Conservation (phyloP, 2,888 invertebrate species). For the Xanthia togata region DNA sequence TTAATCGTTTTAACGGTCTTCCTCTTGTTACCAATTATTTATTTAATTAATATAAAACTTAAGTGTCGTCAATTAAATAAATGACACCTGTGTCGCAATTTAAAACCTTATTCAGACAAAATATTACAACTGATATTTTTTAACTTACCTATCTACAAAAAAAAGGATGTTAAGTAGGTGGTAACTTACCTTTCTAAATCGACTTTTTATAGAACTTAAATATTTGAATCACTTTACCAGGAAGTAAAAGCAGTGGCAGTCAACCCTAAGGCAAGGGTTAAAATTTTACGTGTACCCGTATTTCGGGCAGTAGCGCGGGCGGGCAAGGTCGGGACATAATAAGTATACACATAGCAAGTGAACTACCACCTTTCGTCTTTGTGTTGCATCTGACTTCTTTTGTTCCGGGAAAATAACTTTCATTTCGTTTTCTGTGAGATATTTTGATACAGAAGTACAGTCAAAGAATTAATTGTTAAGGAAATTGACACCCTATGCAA, state of each 20-base stretch:
- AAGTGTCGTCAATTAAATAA: not conserved
- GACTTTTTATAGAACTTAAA: not conserved
- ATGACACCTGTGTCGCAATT: not conserved
- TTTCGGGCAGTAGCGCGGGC: slow-evolving; percentile 83
- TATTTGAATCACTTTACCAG: not conserved
- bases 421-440: slow-evolving; percentile 1
- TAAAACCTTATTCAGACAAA: not conserved
- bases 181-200: not conserved
- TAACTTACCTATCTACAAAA: too few relatives aligned
- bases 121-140: too few relatives aligned
- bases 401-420: slow-evolving; percentile 40
- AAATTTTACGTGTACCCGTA: slow-evolving; percentile 79
- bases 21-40: not conserved
- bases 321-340: slow-evolving; percentile 80
- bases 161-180: too few relatives aligned
- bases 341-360: slow-evolving; percentile 22
- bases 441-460: not conserved
- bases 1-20: not conserved
- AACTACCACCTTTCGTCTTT: slow-evolving; percentile 49
- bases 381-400: slow-evolving; percentile 26
- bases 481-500: not conserved
- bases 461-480: not conserved
- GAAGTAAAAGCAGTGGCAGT: slow-evolving; percentile 43
- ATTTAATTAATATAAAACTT: not conserved
- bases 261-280: slow-evolving; percentile 80